Conservation (phyloP, 2,113 vertebrate species). For the Candoia aspera region DNA sequence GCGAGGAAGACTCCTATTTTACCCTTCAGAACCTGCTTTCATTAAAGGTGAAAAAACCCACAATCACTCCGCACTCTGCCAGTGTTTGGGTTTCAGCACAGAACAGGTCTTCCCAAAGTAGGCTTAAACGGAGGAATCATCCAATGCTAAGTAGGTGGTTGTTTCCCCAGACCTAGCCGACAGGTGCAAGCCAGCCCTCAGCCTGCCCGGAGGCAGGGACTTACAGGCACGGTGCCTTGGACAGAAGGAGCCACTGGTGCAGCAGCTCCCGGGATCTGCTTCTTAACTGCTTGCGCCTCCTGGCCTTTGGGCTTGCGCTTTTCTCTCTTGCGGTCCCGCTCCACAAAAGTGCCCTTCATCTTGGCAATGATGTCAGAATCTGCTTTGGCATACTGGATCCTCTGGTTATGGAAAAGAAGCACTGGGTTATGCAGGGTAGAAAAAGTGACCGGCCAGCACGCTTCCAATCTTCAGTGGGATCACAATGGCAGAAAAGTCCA, state of each 20-base stretch:
- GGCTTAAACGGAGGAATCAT: neutral
- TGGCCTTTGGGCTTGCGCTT: slow-evolving; percentile 83
- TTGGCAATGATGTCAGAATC: slow-evolving; percentile 94
- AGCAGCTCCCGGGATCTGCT: slow-evolving; percentile 68
- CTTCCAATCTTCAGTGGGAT: too few relatives aligned
- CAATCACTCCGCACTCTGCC: neutral
- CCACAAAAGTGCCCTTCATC: slow-evolving; percentile 92
- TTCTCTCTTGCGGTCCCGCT: slow-evolving; percentile 90
- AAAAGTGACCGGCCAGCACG: accelerated
- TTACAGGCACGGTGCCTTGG: slow-evolving; percentile 81
- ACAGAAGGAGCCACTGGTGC: slow-evolving; percentile 74
- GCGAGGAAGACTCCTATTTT: neutral
- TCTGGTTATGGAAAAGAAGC: slow-evolving; percentile 63
- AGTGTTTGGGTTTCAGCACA: neutral
- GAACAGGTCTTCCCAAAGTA: neutral
- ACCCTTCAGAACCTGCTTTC: too few relatives aligned
- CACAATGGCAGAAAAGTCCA: neutral
- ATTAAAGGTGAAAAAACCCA: too few relatives aligned
- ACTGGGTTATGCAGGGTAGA: neutral
- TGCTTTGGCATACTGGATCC: slow-evolving; percentile 86
- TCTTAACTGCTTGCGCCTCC: slow-evolving; percentile 75
- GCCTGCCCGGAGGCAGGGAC: slow-evolving; percentile 33
- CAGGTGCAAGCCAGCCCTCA: neutral
- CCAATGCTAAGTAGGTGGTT: too few relatives aligned
- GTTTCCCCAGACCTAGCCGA: neutral